Percentiles rank a stretch among this genome's conserved stretches.
Evolutionary conservation across 2,888 invertebrate species (phyloP).

Genomic region (Chesias legatella): DNA sequence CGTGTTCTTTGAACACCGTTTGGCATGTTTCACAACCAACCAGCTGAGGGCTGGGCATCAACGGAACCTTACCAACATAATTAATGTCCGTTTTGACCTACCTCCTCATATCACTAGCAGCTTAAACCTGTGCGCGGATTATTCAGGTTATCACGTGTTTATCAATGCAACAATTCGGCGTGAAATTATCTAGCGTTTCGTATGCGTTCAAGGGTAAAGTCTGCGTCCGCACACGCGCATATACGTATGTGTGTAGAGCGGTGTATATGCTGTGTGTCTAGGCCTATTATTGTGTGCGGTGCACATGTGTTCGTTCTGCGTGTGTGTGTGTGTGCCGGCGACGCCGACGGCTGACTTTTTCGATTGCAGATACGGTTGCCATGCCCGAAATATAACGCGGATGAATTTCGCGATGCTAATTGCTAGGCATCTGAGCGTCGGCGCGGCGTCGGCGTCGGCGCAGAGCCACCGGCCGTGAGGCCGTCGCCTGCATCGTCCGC

Average conservation of each 20-base stretch:
- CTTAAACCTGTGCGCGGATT: conserved; percentile 46
- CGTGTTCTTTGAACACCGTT: too few relatives aligned
- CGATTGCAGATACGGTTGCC: conserved; percentile 72
- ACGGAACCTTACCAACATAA: conserved; percentile 9
- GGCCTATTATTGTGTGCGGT: conserved; percentile 60
- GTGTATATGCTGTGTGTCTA: conserved; percentile 47
- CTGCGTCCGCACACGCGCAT: conserved; percentile 60
- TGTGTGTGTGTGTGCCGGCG: conserved; percentile 62
- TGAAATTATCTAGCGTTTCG: conserved; percentile 67
- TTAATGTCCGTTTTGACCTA: conserved; percentile 23
- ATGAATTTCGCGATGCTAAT: conserved; percentile 67
- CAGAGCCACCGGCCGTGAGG: conserved; percentile 20
- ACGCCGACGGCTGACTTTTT: conserved; percentile 66
- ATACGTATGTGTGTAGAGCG: conserved; percentile 46
- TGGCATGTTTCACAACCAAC: background rate
- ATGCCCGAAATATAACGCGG: conserved; percentile 75
- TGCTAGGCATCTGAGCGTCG: conserved; percentile 50
- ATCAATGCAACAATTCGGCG: conserved; percentile 73
- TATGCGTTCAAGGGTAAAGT: conserved; percentile 76
- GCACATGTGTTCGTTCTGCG: conserved; percentile 47
- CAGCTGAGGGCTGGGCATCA: conserved; percentile 2
- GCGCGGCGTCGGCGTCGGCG: conserved; percentile 36
- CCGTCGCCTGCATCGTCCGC: conserved; percentile 27
- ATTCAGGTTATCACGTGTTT: conserved; percentile 70
- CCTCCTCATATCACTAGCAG: conserved; percentile 28